Percentiles rank a stretch among this genome's conserved stretches.
These are phyloP conservation scores for Apodemus agrarius DNA, from an alignment of 2,797 vertebrate species.

Conservation along the genomic window DNA sequence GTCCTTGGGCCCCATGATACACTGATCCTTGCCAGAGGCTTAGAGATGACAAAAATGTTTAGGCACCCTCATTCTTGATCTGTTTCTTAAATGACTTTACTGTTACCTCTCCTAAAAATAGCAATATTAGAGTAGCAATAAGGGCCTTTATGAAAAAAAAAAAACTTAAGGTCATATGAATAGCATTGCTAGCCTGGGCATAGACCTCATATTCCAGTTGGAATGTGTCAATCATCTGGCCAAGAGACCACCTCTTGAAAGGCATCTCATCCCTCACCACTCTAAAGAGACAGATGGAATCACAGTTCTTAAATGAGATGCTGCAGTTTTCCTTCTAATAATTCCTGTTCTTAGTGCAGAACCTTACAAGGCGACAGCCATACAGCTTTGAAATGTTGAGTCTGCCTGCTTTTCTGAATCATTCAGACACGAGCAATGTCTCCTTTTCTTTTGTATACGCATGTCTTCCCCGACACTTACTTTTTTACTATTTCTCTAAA, in stretches of 20 bases:
- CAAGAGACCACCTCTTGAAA: background rate
- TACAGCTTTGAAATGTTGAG: background rate
- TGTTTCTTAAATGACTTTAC: background rate
- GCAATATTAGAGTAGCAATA: background rate
- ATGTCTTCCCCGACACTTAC: background rate
- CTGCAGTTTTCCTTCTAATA: background rate
- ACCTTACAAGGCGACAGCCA: background rate
- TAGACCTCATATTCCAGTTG: background rate
- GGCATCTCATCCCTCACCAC: background rate
- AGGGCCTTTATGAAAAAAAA: background rate
- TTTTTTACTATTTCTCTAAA: background rate
- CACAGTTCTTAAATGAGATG: background rate
- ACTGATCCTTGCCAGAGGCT: background rate
- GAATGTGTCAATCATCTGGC: background rate
- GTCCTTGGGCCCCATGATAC: background rate
- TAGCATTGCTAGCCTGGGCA: background rate
- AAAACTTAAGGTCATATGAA: background rate
- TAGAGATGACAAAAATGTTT: background rate
- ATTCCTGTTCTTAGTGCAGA: background rate
- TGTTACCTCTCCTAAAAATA: background rate
- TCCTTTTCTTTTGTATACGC: background rate
- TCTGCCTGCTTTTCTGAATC: background rate
- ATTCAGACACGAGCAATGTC: background rate
- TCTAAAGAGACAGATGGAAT: background rate
- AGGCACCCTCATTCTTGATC: background rate